These are phyloP conservation scores for Leptinotarsa texana DNA, from an alignment of 1,140 invertebrate genomes.

Conservation along the genomic window DNA sequence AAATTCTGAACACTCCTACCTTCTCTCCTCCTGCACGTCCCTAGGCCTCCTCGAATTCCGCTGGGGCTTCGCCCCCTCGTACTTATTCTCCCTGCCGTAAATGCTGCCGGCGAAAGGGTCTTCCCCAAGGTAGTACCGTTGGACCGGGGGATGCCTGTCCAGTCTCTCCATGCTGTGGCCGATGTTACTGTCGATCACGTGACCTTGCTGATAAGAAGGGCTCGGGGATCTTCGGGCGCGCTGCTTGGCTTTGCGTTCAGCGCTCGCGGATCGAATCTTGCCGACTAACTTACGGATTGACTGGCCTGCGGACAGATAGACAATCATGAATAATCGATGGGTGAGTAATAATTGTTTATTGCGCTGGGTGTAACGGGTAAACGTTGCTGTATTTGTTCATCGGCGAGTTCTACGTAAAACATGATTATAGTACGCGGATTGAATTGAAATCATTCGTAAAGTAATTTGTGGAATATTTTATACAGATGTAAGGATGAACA, in stretches of 20 bases:
- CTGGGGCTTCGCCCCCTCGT: constrained; percentile 64
- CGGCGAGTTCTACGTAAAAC: too few species aligned
- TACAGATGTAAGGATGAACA: too few species aligned
- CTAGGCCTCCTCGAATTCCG: constrained; percentile 41
- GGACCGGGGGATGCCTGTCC: constrained; percentile 60
- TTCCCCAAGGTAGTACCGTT: constrained; percentile 80
- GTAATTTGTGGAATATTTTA: too few species aligned
- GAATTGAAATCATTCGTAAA: too few species aligned
- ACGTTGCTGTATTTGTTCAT: too few species aligned
- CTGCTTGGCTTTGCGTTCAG: constrained; percentile 69
- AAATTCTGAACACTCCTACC: constrained; percentile 28
- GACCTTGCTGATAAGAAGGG: constrained; percentile 66
- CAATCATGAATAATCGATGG: constrained; percentile 9
- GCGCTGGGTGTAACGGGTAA: not conserved
- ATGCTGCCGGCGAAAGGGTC: constrained; percentile 80
- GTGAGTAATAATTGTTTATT: constrained; percentile 1
- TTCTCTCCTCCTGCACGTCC: constrained; percentile 36
- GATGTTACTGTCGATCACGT: constrained; percentile 62
- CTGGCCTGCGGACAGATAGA: constrained; percentile 57
- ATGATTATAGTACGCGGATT: too few species aligned
- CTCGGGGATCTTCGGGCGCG: constrained; percentile 56
- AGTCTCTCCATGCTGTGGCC: constrained; percentile 45
- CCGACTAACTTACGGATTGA: constrained; percentile 78
- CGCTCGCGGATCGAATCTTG: constrained; percentile 74
- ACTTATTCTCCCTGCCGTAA: constrained; percentile 78